A percentile compares a stretch with the other conserved stretches of the same genome.
Conservation (phyloP, 2,888 invertebrate genomes). For the Parnassius glacialis region DNA sequence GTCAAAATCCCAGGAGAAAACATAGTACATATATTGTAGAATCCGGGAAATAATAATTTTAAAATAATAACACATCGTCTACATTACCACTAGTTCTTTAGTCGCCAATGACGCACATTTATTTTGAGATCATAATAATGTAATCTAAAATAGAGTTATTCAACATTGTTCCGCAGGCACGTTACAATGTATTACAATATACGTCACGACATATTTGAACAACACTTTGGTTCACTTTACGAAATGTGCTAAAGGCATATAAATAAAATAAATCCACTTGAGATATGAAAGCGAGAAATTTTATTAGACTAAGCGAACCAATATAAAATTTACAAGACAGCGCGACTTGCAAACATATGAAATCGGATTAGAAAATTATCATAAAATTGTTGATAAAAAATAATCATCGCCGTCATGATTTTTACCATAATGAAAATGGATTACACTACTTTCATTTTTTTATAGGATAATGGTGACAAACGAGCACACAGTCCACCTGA, state of each 20-base stretch:
- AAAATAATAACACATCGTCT: background rate
- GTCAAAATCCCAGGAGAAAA: no score
- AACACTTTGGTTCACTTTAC: background rate
- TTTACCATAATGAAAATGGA: no score
- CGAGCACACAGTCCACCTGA: no score
- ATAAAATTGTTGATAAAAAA: no score
- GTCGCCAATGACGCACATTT: background rate
- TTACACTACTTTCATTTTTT: no score
- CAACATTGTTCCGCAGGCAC: constrained; percentile 5
- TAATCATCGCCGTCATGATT: no score
- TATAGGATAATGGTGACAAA: no score
- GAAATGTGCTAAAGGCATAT: constrained; percentile 4
- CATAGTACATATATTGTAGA: no score
- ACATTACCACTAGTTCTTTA: background rate
- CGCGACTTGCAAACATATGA: no score
- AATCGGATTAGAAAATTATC: no score
- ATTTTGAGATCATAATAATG: constrained; percentile 5
- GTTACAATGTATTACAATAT: constrained; percentile 22
- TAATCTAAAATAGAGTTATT: background rate
- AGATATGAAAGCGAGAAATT: constrained; percentile 2
- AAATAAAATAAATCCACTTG: constrained; percentile 9
- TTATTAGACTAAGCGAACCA: no score
- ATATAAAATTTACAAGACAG: no score
- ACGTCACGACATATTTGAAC: background rate
- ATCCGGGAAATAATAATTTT: background rate